Conservation (phyloP, 2,113 vertebrate genomes). For the Caretta caretta region DNA sequence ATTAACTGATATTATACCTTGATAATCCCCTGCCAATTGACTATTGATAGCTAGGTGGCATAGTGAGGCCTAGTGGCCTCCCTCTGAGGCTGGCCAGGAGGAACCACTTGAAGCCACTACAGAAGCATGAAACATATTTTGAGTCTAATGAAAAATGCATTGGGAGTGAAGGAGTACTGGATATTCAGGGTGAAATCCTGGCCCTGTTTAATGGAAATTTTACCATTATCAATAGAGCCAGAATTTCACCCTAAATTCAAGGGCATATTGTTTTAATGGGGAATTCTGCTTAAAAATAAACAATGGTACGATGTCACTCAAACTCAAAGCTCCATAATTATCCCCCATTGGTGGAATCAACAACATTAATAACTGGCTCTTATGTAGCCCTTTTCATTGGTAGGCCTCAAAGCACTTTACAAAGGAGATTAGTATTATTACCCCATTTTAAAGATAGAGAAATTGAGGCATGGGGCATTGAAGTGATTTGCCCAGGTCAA, state of each 20-base stretch:
- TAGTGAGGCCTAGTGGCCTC: too few relatives aligned
- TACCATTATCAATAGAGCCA: not conserved
- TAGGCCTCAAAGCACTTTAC: not conserved
- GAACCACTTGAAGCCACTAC: too few relatives aligned
- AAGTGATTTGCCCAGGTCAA: not conserved
- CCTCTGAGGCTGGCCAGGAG: too few relatives aligned
- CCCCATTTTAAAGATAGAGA: not conserved
- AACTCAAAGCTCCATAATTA: not conserved
- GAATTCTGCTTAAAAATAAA: not conserved
- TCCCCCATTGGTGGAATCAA: not conserved
- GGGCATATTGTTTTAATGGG: not conserved
- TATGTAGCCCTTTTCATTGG: not conserved
- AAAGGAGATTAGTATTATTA: not conserved
- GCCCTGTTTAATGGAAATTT: not conserved
- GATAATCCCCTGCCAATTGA: too few relatives aligned
- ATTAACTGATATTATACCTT: too few relatives aligned
- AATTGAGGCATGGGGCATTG: not conserved
- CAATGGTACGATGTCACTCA: not conserved
- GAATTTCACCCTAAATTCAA: constrained; percentile 10
- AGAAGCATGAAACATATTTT: not conserved
- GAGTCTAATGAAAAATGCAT: not conserved
- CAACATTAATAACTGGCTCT: not conserved
- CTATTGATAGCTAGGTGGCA: too few relatives aligned
- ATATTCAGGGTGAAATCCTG: not conserved
- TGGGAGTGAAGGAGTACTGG: not conserved